Evolutionary conservation across 2,888 invertebrate genomes (phyloP), one percentile per base, ranked within the genome.

Genomic region (Aleiodes leptofemur): DNA sequence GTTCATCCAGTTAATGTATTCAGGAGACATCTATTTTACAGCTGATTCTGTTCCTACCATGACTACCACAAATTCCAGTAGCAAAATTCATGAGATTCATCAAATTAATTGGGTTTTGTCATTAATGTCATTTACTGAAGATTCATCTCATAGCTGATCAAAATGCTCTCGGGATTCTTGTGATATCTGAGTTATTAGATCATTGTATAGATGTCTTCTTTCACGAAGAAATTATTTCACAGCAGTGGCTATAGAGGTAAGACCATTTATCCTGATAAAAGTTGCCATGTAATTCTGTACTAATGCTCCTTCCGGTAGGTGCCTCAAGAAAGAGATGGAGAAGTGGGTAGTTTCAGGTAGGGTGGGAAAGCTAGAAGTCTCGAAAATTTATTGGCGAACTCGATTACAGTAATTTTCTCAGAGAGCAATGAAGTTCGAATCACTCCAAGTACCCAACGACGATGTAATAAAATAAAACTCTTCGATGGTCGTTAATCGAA

Each of bases 401-500:
- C 61, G 72, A 72, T 72, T 73, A 73, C 68, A 73, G 68, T 73
- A 73, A 73, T 73, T 66, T 73, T 66, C 53, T 56, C 66, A 66
- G 56, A 29, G 51, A 73, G 73, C 73, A 73, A 73, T 73, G 66
- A 73, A 73, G 68, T 73, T 73, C 56, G 56, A 72, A 72, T 72
- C 72, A 72, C 72, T 72, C 59, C 23, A 53, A 61, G 61, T 57
- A 71, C 59, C 57, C 48, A 53, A 31, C 61, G 72, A 72, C 61
- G 38, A 57, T 73, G 64, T 64, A 57, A 75, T 75, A 57, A 68
- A 72, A 75, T 71, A 69, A 75, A 56, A 75, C 66, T 75, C 57
- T 50, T 53, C 71, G 38, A 14, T 51, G 68, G 64, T 68, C 74
- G 70, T 79, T 76, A 72, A 75, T 71, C 51, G 57, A 75, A 66